Percentiles rank a stretch among this genome's conserved stretches.
phyloP scores from a whole-genome alignment of 2,888 invertebrate genomes.

The Masnerella sp. region DNA sequence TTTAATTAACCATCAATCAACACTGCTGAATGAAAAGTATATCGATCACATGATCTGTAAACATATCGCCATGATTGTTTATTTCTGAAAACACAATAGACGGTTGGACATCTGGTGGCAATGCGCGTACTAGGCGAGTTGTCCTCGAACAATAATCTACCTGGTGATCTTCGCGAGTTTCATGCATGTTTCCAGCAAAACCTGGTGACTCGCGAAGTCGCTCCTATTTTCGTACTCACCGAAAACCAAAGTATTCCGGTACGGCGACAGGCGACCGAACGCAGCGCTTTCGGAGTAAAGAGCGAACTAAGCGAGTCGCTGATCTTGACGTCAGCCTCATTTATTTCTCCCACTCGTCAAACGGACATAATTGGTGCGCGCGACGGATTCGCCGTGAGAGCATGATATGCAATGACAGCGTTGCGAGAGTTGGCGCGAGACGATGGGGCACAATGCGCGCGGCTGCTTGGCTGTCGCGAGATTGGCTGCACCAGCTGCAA shows the following conservation, averaged over 20 bases:
- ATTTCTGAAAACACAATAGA: not conserved
- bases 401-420: conserved; percentile 25
- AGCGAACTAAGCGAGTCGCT: conserved; percentile 17
- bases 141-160: too few species aligned
- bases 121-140: not conserved
- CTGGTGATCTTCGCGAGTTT: too few species aligned
- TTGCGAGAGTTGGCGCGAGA: too few species aligned
- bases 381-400: conserved; percentile 27
- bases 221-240: conserved; percentile 9
- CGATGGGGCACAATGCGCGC: too few species aligned
- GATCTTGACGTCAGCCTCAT: conserved; percentile 55
- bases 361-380: conserved; percentile 37
- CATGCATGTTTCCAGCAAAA: not conserved
- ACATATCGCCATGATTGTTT: conserved; percentile 19
- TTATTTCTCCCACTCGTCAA: conserved; percentile 51
- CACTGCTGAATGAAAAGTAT: too few species aligned
- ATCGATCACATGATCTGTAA: too few species aligned
- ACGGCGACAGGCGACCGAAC: conserved; percentile 1
- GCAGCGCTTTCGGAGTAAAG: not conserved
- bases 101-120: conserved; percentile 4
- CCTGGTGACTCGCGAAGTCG: not conserved
- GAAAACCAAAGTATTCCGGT: conserved; percentile 8
- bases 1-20: too few species aligned
- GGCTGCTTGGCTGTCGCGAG: too few species aligned
- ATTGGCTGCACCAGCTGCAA: too few species aligned